Percentiles rank a stretch among this genome's conserved stretches.
phyloP scores from a whole-genome alignment of 2,888 invertebrate species.

The Perithous albicinctus region DNA sequence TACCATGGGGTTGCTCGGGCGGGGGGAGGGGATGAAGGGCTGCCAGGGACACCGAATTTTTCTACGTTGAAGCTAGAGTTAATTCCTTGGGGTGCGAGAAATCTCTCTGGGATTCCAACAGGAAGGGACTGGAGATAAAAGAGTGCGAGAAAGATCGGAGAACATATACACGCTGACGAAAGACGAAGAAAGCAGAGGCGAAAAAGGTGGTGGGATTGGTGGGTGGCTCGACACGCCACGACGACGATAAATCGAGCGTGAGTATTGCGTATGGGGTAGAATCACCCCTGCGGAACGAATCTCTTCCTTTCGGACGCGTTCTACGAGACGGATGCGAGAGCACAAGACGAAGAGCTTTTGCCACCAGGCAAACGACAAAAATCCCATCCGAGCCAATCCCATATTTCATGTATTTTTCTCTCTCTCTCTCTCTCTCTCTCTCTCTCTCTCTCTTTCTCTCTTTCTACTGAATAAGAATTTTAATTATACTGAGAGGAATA shows the following conservation, averaged over 20 bases:
- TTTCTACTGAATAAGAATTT: background rate
- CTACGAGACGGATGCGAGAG: constrained; percentile 40
- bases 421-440: no score
- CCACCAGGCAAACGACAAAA: constrained; percentile 29
- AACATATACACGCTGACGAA: constrained; percentile 32
- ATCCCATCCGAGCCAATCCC: background rate
- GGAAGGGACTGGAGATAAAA: constrained; percentile 43
- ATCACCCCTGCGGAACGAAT: constrained; percentile 63
- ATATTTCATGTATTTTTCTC: background rate
- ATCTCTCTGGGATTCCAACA: constrained; percentile 68
- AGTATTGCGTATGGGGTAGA: constrained; percentile 56
- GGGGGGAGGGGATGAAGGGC: background rate
- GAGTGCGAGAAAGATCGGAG: constrained; percentile 42
- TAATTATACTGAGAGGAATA: no score
- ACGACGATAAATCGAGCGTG: constrained; percentile 64
- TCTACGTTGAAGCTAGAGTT: constrained; percentile 39
- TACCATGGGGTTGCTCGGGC: no score
- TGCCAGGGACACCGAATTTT: constrained; percentile 16
- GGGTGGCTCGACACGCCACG: constrained; percentile 58
- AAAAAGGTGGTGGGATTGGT: constrained; percentile 63
- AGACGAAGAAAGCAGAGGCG: constrained; percentile 32
- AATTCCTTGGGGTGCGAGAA: constrained; percentile 69
- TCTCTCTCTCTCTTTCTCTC: background rate
- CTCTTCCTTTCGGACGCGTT: constrained; percentile 50
- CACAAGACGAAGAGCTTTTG: constrained; percentile 56